phyloP scores from a whole-genome alignment of 2,888 invertebrate species.

The Chrysopilus asiliformis region DNA sequence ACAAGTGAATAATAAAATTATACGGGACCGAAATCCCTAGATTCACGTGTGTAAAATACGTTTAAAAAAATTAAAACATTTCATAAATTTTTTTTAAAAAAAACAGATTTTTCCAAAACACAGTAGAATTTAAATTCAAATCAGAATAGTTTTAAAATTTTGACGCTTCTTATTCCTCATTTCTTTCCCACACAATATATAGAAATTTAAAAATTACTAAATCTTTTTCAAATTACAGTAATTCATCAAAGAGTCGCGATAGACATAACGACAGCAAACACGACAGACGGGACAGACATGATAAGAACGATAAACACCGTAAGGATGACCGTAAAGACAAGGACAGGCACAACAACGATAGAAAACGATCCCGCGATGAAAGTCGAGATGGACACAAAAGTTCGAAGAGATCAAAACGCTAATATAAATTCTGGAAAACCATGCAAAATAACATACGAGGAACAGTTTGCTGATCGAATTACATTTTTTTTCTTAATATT shows the following conservation, averaged over 20 bases:
- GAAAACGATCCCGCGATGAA: conserved; percentile 64
- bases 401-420: conserved; percentile 51
- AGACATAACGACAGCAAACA: conserved; percentile 39
- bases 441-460: no score
- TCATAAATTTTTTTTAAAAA: no score
- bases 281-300: conserved; percentile 16
- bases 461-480: no score
- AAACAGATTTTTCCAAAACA: no score
- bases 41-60: no score
- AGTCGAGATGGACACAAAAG: conserved; percentile 52
- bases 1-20: no score
- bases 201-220: neutral
- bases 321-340: conserved; percentile 11
- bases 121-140: conserved; percentile 1
- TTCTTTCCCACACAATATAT: no score
- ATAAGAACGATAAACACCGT: conserved; percentile 14
- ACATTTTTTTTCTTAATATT: no score
- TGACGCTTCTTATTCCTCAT: no score
- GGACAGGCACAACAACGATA: conserved; percentile 33
- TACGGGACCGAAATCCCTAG: no score
- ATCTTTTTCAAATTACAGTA: conserved; percentile 9
- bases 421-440: no score
- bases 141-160: neutral
- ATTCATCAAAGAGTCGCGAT: conserved; percentile 35
- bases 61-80: no score